phyloP scores from a whole-genome alignment of 2,888 invertebrate genomes.

The Limenitis camilla region DNA sequence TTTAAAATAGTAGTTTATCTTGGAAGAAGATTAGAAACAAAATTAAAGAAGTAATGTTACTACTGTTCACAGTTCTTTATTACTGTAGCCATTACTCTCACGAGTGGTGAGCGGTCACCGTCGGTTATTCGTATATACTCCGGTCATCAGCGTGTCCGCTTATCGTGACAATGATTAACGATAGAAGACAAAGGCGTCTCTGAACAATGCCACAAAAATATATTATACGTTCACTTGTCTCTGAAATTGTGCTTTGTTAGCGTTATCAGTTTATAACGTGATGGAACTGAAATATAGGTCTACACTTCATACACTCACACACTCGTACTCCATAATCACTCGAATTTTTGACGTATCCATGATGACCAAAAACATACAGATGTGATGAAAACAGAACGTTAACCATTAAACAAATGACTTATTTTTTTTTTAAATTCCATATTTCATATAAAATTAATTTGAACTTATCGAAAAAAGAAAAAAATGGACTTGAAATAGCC shows the following conservation, averaged over 20 bases:
- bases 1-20: no score
- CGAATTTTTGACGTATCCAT: no score
- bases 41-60: neutral
- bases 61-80: neutral
- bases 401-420: no score
- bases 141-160: conserved; percentile 25
- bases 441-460: no score
- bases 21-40: no score
- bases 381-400: no score
- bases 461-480: no score
- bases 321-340: no score
- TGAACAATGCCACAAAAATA: conserved; percentile 27
- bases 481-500: no score
- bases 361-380: no score
- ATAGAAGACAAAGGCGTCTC: conserved; percentile 26
- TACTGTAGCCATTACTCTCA: neutral
- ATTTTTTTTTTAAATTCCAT: no score
- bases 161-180: conserved; percentile 31
- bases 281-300: neutral
- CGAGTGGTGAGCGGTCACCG: neutral
- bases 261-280: conserved; percentile 17
- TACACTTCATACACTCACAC: no score
- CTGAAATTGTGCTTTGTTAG: conserved; percentile 20
- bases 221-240: conserved; percentile 23
- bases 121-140: conserved; percentile 9